phyloP scores from a whole-genome alignment of 2,888 invertebrate species.

The Mythimna impura region DNA sequence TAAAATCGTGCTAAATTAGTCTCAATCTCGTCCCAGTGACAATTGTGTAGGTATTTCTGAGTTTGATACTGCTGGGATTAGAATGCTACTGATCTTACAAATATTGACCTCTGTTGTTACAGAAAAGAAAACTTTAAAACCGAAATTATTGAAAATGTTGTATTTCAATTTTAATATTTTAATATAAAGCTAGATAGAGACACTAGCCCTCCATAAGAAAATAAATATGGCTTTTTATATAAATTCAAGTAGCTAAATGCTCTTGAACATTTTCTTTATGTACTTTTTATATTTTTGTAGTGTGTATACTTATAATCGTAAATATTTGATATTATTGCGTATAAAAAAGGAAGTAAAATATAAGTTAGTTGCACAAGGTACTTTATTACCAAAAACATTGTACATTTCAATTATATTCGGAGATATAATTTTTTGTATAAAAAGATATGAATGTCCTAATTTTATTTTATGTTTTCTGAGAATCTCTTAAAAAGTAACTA shows the following conservation, averaged over 20 bases:
- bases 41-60: background rate
- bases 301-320: background rate
- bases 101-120: background rate
- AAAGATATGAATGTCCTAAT: background rate
- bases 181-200: background rate
- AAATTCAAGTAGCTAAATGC: background rate
- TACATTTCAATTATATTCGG: conserved; percentile 34
- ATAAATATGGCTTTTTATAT: background rate
- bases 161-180: background rate
- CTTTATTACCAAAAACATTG: conserved; percentile 26
- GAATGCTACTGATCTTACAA: background rate
- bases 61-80: too few relatives aligned
- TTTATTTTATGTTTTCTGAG: background rate
- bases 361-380: conserved; percentile 33
- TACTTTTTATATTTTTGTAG: background rate
- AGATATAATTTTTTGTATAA: conserved; percentile 9
- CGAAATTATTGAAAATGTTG: background rate
- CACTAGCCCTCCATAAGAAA: background rate
- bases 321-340: conserved; percentile 2
- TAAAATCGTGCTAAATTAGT: background rate
- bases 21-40: background rate
- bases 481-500: background rate
- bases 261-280: background rate
- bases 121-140: background rate
- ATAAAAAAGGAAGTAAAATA: conserved; percentile 10